A percentile compares a stretch with the other conserved stretches of the same genome.
These are phyloP conservation scores for Agrochola litura DNA, from an alignment of 2,888 invertebrate species.

Conservation along the genomic window DNA sequence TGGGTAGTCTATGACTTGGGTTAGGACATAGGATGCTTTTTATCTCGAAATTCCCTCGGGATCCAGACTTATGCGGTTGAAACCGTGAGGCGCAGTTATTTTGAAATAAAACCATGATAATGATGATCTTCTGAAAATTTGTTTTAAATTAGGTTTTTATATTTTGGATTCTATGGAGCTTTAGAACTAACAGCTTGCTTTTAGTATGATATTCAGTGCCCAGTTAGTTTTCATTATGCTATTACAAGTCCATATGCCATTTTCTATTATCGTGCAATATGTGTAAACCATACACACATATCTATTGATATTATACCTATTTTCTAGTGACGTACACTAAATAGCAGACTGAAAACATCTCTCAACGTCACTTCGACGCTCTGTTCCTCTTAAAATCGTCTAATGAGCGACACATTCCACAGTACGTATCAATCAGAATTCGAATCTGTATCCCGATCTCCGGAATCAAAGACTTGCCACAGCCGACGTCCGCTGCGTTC, in stretches of 20 bases:
- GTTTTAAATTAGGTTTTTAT: neutral
- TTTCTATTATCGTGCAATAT: constrained; percentile 1
- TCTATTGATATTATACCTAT: constrained; percentile 14
- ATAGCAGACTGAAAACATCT: constrained; percentile 18
- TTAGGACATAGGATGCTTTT: no score
- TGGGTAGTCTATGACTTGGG: no score
- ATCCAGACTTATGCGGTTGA: no score
- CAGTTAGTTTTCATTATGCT: constrained; percentile 36
- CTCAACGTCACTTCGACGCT: constrained; percentile 38
- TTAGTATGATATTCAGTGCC: neutral
- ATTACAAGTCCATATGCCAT: constrained; percentile 21
- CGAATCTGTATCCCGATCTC: constrained; percentile 58
- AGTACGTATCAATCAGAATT: constrained; percentile 59
- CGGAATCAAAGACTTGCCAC: constrained; percentile 62
- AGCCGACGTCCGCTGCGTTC: constrained; percentile 69
- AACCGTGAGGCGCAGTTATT: no score
- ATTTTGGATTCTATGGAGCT: neutral
- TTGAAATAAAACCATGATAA: neutral
- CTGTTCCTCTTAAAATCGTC: constrained; percentile 24
- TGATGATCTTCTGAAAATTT: neutral
- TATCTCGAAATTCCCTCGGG: no score
- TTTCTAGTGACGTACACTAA: constrained; percentile 29
- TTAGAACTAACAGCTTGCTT: neutral
- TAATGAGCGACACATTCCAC: constrained; percentile 48
- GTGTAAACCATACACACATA: neutral